These are phyloP conservation scores for Zaprionus kolodkinae DNA, from an alignment of 1,140 invertebrate species.

Conservation along the genomic window DNA sequence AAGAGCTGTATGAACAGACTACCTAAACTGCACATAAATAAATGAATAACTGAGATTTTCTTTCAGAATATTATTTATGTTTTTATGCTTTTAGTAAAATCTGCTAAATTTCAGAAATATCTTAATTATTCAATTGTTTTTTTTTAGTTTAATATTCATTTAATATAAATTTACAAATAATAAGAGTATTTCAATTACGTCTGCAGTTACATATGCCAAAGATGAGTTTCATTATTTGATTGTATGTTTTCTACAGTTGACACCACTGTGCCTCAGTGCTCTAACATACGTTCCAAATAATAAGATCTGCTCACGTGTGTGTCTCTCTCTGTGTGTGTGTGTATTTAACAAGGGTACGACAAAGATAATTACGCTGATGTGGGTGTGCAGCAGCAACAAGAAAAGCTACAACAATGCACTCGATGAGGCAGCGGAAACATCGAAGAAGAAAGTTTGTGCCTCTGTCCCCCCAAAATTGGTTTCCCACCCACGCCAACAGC, in stretches of 20 bases:
- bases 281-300: constrained; percentile 1
- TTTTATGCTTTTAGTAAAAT: too few species aligned
- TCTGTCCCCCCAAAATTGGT: constrained; percentile 33
- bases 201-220: not conserved
- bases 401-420: constrained; percentile 48
- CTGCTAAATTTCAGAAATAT: too few species aligned
- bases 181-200: too few species aligned
- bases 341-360: constrained; percentile 45
- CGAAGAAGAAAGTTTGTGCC: constrained; percentile 72
- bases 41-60: too few species aligned
- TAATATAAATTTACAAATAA: too few species aligned
- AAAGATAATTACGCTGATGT: constrained; percentile 49
- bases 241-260: not conserved
- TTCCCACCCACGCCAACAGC: constrained; percentile 19
- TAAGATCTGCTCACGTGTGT: not conserved
- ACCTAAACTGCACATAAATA: too few species aligned
- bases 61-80: too few species aligned
- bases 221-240: not conserved
- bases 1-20: too few species aligned
- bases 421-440: constrained; percentile 56
- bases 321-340: not conserved
- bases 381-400: constrained; percentile 45
- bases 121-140: not conserved
- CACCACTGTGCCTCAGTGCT: constrained; percentile 15
- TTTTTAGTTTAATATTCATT: not conserved